Base-by-base conservation (phyloP, 2,888 invertebrate genomes). In the Hermaeophaga mercurialis region DNA sequence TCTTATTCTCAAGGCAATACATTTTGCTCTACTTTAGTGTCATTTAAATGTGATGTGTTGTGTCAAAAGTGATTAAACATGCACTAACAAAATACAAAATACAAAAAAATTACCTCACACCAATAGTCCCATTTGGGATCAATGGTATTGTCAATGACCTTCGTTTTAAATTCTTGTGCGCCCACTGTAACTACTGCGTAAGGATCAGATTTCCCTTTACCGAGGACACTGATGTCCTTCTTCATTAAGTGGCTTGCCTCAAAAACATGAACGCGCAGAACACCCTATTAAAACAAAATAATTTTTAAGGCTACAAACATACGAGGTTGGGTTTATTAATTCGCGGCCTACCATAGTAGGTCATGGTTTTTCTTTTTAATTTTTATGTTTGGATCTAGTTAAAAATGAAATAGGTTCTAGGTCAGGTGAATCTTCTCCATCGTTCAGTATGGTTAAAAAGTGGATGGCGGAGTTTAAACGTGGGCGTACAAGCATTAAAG, bases 71-170 rank as follows among this genome's bases (percentile, higher is more conserved):
- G 9, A 56, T 58, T 52, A n/a, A n/a, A 14, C 39, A 56, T 53
- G 49, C 41, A 14, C 28, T 3, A 19, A 9, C 8, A 18, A 38
- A 18, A n/a, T n/a, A 44, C 26, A 49, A 49, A 47, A 31, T 12
- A 14, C 18, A 59, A 28, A 31, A 11, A 36, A 38, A 67, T 80
- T 81, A 96, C 96, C 93, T 99, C 98, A 76, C 96, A 98, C 87
- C 93, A 94, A 79, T 84, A 95, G 79, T 98, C 94, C 97, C 98
- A 99, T 66, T 91, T 90, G 3, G 99, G 99, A 81, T 94, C 91
- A 19, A 98, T 85, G 63, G 90, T 90, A 77, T 94, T 96, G 75
- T 95, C 90, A 67, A 98, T 95, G 31, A 91, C 93, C 78, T 93
- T 90, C 0, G 98, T 98, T 77, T 90, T 89, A 80, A 92, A 96